Percentiles rank a stretch among this genome's conserved stretches.
phyloP scores from a whole-genome alignment of 2,888 invertebrate species.

The Diaprepes abbreviatus region DNA sequence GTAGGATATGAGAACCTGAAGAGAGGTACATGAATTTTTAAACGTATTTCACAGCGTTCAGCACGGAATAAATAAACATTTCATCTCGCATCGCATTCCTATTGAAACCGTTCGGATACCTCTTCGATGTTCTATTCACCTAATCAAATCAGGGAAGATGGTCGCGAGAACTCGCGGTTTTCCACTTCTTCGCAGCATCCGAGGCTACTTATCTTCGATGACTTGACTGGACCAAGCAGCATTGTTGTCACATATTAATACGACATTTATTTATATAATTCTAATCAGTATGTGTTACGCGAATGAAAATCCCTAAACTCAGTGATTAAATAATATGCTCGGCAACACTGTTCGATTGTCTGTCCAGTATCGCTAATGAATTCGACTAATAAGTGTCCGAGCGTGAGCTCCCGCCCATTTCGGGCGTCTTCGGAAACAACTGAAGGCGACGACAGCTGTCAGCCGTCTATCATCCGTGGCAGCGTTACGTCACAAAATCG shows the following conservation, averaged over 20 bases:
- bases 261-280: not conserved
- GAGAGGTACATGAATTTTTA: not conserved
- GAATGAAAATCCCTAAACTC: not conserved
- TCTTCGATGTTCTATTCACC: constrained; percentile 55
- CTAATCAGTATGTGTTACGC: too few relatives aligned
- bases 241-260: constrained; percentile 50
- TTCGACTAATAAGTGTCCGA: constrained; percentile 45
- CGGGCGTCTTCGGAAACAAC: constrained; percentile 50
- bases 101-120: not conserved
- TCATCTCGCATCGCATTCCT: not conserved
- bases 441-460: constrained; percentile 63
- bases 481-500: constrained; percentile 67
- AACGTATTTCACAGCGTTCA: too few relatives aligned
- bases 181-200: constrained; percentile 51
- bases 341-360: constrained; percentile 27
- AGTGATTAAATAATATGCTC: not conserved
- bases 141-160: constrained; percentile 65
- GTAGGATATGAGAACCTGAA: constrained; percentile 50
- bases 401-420: constrained; percentile 24
- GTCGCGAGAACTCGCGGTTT: constrained; percentile 65
- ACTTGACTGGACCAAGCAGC: constrained; percentile 51
- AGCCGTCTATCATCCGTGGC: constrained; percentile 68
- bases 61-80: too few relatives aligned
- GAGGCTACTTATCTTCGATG: constrained; percentile 42
- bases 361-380: constrained; percentile 32